Evolutionary conservation across 2,113 vertebrate genomes (phyloP), one percentile per base, ranked within the genome.

Genomic region (Sceloporus undulatus): DNA sequence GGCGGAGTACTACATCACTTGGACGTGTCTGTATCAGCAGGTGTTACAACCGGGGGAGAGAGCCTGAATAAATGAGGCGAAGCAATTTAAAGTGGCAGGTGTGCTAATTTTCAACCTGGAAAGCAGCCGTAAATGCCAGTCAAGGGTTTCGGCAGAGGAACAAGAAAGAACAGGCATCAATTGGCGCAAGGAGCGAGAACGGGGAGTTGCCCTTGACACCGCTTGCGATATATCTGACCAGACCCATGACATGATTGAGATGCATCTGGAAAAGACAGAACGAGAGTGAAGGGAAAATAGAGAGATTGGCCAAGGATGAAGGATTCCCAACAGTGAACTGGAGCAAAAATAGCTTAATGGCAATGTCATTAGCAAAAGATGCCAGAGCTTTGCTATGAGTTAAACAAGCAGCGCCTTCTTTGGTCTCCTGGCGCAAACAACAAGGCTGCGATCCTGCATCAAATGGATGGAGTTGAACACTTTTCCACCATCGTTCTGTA

Each of bases 41-140:
- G 68, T 74, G 82, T 73, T 84, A 48, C 68, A 84, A 84, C 59
- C 3, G 66, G 34, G 48, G 52, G 70, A 54, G 21, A 59, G 70
- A 65, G 83, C 82, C 82, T 56, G 70, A 85, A 40, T 85, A 83
- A 62, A 75, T 59, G 70, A 85, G 52, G 70, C 38, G 70, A 85
- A 18, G 21, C 56, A 40, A 85, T 59, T 27, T 59, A 74, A 59
- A 85, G 83, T 85, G 70, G n/a, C 83, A 59, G 71, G n/a, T 27
- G 48, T 85, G 83, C 83, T 59, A 75, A 75, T 59, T 56, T 74
- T 38, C 70, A 74, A 34, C 70, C 59, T 75, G 83, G 83, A 59
- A 75, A 85, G 70, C 70, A 8, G 70, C 83, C n/a, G 21, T 14
- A 34, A 56, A 23, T 74, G 82, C 65, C 13, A 19, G 34, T 42